phyloP scores from a whole-genome alignment of 2,797 vertebrate genomes.

The Sebastes oblongus region DNA sequence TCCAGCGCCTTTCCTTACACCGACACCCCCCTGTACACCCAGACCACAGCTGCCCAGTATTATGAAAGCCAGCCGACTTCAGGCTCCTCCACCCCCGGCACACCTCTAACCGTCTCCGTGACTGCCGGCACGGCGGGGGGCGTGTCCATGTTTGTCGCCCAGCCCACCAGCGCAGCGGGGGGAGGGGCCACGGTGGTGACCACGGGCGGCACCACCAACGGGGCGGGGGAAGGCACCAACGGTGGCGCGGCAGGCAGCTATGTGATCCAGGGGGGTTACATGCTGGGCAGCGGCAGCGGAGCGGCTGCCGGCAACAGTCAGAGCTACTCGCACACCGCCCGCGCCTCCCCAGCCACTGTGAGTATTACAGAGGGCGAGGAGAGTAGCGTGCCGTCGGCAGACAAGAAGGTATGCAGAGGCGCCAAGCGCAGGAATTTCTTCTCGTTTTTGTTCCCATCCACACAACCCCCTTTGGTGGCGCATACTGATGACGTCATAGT shows the following conservation, averaged over 20 bases:
- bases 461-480: conserved; percentile 50
- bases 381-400: conserved; percentile 88
- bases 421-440: conserved; percentile 73
- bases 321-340: conserved; percentile 90
- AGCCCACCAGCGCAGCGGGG: conserved; percentile 81
- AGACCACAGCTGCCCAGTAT: conserved; percentile 85
- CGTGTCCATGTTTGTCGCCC: conserved; percentile 93
- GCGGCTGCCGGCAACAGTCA: conserved; percentile 81
- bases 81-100: conserved; percentile 84
- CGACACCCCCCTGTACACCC: conserved; percentile 89
- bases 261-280: conserved; percentile 94
- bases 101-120: conserved; percentile 87
- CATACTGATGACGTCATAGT: conserved; percentile 75
- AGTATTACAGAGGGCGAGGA: conserved; percentile 90
- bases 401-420: conserved; percentile 88
- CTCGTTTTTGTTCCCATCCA: conserved; percentile 70
- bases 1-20: conserved; percentile 89
- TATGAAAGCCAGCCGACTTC: conserved; percentile 87
- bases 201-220: conserved; percentile 81
- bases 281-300: conserved; percentile 84
- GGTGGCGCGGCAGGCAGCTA: conserved; percentile 85
- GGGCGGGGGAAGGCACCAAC: conserved; percentile 81
- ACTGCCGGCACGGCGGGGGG: conserved; percentile 77
- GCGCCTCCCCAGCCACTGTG: conserved; percentile 94
- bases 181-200: conserved; percentile 83